Evolutionary conservation across 2,888 invertebrate species (phyloP), one percentile per base, ranked within the genome.

Genomic region (Stenodera caucasica): DNA sequence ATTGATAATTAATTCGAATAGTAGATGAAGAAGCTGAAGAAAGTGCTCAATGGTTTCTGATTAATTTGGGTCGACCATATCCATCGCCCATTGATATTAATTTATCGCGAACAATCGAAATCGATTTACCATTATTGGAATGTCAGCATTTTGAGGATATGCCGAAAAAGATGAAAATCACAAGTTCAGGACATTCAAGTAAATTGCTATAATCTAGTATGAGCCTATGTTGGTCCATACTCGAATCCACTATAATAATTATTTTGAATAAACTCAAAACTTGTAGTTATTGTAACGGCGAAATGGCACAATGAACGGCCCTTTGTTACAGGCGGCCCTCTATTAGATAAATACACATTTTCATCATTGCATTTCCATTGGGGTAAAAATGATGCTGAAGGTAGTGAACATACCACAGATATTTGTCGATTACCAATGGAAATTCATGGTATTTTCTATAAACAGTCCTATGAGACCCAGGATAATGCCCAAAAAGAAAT

Each of bases 361-460:
- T 86, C 88, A 0, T 88, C 89, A 75, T 78, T 88, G 35, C 89
- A 90, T 75, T 87, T 90, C 71, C 89, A 90, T 72, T 90, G 89
- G 90, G 88, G 89, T 0, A 70, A 78, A 0, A 80, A 83, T 61
- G 82, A 86, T 74, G 82, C 83, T 79, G 82, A 84, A 63, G 90
- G 90, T 1, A 88, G 88, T 60, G 89, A 88, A 40, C 89, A 90
- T 68, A 82, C 83, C 0, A 78, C 88, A 0, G 87, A 89, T 64
- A 82, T 82, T 21, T 71, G 70, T 37, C 78, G 78, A 74, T 81
- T 84, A 70, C 86, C 88, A 0, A 83, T 84, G 50, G 89, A 90
- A 82, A 83, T 89, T 83, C 90, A 89, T 76, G 82, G 79, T 0
- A 82, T 84, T 0, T 80, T 81, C 71, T 88, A 86, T 72, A 87